These are phyloP conservation scores for Rhopalosiphum nymphaeae DNA, from an alignment of 2,888 invertebrate species.

Conservation along the genomic window DNA sequence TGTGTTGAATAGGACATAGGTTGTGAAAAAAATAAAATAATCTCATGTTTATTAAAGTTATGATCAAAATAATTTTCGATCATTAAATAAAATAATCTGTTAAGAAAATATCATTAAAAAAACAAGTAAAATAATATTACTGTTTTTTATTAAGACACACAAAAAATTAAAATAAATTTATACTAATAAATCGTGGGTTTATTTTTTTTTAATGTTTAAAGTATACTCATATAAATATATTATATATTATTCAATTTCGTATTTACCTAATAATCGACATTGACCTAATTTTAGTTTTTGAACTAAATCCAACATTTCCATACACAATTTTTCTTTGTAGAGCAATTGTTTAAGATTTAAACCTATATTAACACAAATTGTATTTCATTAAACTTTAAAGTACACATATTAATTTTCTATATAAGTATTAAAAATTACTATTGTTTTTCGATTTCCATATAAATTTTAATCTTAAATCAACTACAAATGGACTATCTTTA, in stretches of 20 bases:
- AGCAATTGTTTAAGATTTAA: slow-evolving; percentile 74
- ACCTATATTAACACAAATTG: slow-evolving; percentile 71
- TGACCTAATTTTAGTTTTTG: slow-evolving; percentile 74
- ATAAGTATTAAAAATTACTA: slow-evolving; percentile 36
- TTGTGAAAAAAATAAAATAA: no score
- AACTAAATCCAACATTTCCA: slow-evolving; percentile 74
- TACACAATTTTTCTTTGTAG: slow-evolving; percentile 76
- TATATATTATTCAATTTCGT: neutral
- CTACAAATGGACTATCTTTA: slow-evolving; percentile 41
- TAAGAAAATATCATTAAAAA: neutral
- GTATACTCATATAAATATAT: neutral
- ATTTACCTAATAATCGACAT: slow-evolving; percentile 68
- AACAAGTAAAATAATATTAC: neutral
- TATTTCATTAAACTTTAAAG: neutral
- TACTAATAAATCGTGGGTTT: neutral
- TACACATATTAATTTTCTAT: neutral
- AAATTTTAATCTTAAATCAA: slow-evolving; percentile 59
- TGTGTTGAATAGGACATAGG: no score
- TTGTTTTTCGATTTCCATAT: slow-evolving; percentile 63
- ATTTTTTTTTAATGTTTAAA: neutral
- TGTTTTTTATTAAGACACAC: neutral
- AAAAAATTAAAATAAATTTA: neutral
- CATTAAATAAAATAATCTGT: neutral
- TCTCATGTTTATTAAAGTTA: no score
- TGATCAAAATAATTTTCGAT: no score